These are phyloP conservation scores for Nomada lathburiana DNA, from an alignment of 2,888 invertebrate species.

Conservation along the genomic window DNA sequence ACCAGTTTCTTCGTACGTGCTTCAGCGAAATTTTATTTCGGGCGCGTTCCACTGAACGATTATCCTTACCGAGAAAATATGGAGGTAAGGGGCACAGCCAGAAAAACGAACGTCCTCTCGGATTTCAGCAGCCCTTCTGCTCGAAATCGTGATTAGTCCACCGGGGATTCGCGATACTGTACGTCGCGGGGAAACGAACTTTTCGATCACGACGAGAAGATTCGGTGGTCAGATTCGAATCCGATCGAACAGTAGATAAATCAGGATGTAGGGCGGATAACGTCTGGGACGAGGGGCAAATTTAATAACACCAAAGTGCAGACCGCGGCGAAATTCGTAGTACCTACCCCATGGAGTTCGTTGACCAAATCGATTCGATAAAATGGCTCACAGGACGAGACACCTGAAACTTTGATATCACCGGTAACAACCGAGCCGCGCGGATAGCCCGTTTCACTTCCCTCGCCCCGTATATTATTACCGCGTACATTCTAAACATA, in stretches of 20 bases:
- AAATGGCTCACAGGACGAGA: too few relatives aligned
- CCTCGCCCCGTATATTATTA: too few relatives aligned
- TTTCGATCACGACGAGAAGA: neutral
- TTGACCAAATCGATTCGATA: too few relatives aligned
- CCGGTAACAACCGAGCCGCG: too few relatives aligned
- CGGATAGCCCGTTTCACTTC: too few relatives aligned
- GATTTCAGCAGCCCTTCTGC: conserved; percentile 11
- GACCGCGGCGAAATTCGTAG: too few relatives aligned
- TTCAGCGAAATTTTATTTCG: conserved; percentile 74
- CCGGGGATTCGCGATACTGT: conserved; percentile 9
- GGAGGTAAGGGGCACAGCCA: conserved; percentile 59
- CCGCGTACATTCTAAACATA: too few relatives aligned
- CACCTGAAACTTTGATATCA: too few relatives aligned
- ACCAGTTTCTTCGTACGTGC: conserved; percentile 68
- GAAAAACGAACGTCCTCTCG: conserved; percentile 52
- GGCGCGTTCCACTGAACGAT: conserved; percentile 72
- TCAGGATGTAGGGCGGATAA: neutral
- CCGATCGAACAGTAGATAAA: conserved; percentile 13
- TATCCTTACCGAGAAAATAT: conserved; percentile 75
- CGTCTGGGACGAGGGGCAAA: neutral
- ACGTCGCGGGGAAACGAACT: conserved; percentile 7
- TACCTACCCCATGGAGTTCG: too few relatives aligned
- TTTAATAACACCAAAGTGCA: neutral
- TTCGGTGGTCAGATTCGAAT: conserved; percentile 1
- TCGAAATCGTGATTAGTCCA: conserved; percentile 16